Base-by-base conservation (phyloP, 2,113 vertebrate species). In the Rhinopomastus cyanomelas region DNA sequence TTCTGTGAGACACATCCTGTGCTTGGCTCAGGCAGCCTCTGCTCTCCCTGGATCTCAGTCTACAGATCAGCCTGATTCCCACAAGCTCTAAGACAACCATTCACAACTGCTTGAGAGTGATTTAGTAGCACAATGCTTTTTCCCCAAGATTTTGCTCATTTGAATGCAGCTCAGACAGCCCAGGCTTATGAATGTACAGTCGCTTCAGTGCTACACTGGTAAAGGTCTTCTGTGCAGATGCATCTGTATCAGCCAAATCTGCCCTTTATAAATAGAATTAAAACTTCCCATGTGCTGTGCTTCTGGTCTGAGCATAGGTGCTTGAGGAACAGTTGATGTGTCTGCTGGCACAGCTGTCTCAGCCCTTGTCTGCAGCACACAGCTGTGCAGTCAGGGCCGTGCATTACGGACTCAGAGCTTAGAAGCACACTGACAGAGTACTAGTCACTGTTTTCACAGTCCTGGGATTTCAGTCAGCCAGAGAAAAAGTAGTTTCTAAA, bases 141-240 rank as follows among this genome's bases (percentile, higher is more conserved):
- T 66, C 16, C 6, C 3, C 1, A 20, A 8, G 18, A 21, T 17
- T 44, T 60, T 92, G 64, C 75, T 53, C 5, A 23, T 48, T 61
- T 73, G 6, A 57, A 59, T 0, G 0, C 3, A n/a, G 15, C 9
- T 69, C n/a, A 29, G 59, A 15, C 7, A 29, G 13, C 17, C 14
- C 77, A 15, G 76, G 37, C 0, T 73, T 53, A 44, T 14, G 32
- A 42, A 42, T 42, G 36, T 62, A 21, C 5, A 42, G 27, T 8
- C 4, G 18, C 11, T 53, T 61, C 36, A 51, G 32, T 66, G 26
- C 7, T 55, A 23, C 29, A 6, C 30, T 27, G 29, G 11, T 4
- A 37, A 83, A 77, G 17, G 46, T 1, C 6, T 76, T 46, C 26
- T 46, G 23, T 51, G 34, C 34, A 3, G 34, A 48, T 44, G 30